A percentile compares a stretch with the other conserved stretches of the same genome.
phyloP scores from a whole-genome alignment of 53 echinoderm and acorn worm species.

The Holothuria scabra region DNA sequence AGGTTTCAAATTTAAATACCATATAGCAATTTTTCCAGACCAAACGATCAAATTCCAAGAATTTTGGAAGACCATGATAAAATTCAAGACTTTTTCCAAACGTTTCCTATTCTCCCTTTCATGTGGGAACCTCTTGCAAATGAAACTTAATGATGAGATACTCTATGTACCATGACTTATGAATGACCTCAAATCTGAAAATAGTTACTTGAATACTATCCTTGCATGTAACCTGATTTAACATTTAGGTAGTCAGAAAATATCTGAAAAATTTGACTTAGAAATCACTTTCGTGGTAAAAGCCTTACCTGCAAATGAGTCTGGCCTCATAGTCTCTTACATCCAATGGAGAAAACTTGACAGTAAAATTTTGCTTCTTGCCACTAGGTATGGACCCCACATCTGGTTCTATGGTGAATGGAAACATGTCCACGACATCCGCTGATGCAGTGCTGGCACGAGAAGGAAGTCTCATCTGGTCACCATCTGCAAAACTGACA shows the following conservation, averaged over 20 bases:
- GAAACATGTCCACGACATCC: constrained; percentile 68
- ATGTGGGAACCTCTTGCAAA: too few species aligned
- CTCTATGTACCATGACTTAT: too few species aligned
- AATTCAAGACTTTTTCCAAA: too few species aligned
- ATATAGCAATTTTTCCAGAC: too few species aligned
- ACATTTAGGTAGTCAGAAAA: background rate
- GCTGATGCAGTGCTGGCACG: constrained; percentile 70
- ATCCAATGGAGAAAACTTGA: constrained; percentile 94
- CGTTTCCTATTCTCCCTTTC: too few species aligned
- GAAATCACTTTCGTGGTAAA: background rate
- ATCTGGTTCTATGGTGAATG: constrained; percentile 88
- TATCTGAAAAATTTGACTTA: too few species aligned
- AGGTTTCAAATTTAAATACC: too few species aligned
- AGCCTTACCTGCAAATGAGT: constrained; percentile 89
- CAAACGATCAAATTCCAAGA: too few species aligned
- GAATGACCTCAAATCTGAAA: too few species aligned
- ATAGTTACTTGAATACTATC: background rate
- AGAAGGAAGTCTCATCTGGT: constrained; percentile 86
- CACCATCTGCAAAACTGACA: constrained; percentile 98
- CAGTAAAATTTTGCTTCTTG: constrained; percentile 95
- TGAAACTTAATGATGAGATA: too few species aligned
- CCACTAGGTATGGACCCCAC: constrained; percentile 77
- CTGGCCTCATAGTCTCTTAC: constrained; percentile 96
- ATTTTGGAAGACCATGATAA: too few species aligned
- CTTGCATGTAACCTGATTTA: background rate